Conservation (phyloP, 2,888 invertebrate genomes). For the Nemotelus nigrinus region DNA sequence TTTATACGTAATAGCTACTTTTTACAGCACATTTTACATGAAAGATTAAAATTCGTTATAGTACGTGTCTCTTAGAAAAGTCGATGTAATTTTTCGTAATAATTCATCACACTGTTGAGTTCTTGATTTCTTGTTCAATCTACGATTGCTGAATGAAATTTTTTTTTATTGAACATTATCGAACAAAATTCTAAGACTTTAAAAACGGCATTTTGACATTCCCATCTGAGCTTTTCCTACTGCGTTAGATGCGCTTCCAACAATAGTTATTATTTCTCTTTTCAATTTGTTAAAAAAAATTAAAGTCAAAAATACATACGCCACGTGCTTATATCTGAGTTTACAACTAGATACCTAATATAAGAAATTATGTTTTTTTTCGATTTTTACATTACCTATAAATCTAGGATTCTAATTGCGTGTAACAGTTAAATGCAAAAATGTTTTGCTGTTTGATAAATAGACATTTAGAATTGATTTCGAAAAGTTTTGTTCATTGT, state of each 20-base stretch:
- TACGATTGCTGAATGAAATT: not conserved
- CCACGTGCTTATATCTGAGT: too few species aligned
- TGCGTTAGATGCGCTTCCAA: too few species aligned
- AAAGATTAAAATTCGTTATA: not conserved
- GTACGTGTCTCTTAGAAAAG: not conserved
- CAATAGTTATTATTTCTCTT: too few species aligned
- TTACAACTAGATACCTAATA: too few species aligned
- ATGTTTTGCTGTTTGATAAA: constrained; percentile 24
- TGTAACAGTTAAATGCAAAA: constrained; percentile 21
- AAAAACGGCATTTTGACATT: too few species aligned
- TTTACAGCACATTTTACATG: not conserved
- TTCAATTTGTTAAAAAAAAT: too few species aligned
- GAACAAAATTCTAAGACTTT: too few species aligned
- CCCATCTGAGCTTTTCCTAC: too few species aligned
- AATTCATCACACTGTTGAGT: constrained; percentile 38
- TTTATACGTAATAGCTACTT: not conserved
- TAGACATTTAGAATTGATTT: constrained; percentile 35
- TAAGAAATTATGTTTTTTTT: too few species aligned
- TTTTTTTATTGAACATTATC: not conserved
- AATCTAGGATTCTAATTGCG: too few species aligned
- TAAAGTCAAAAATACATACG: too few species aligned
- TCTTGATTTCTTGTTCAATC: constrained; percentile 16
- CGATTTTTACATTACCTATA: too few species aligned
- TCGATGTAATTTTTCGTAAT: constrained; percentile 36
- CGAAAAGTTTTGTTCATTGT: not conserved